Evolutionary conservation across 2,113 vertebrate genomes (phyloP).

Genomic region (Odocoileus virginianus): DNA sequence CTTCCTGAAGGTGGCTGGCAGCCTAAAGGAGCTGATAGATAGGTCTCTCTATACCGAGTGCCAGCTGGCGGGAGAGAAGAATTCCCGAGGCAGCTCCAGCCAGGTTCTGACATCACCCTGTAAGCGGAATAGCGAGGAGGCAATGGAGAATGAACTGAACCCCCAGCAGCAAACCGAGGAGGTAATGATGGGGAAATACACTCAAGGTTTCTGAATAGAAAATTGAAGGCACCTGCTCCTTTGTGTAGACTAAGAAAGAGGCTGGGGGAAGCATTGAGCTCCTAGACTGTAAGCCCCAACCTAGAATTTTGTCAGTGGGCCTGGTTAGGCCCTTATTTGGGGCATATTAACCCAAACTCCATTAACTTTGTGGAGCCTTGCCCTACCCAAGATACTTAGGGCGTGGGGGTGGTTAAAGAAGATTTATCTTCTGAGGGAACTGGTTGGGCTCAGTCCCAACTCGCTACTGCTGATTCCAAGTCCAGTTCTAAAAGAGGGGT

Average conservation of each 20-base stretch:
- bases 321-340: neutral
- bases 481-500: neutral
- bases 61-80: constrained; percentile 72
- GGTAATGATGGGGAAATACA: constrained; percentile 58
- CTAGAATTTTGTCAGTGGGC: neutral
- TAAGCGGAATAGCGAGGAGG: constrained; percentile 66
- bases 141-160: constrained; percentile 50
- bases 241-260: constrained; percentile 23
- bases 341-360: neutral
- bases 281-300: neutral
- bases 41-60: constrained; percentile 71
- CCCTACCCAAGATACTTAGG: neutral
- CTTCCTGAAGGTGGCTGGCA: constrained; percentile 69
- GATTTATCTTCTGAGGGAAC: neutral
- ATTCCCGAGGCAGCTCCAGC: constrained; percentile 38
- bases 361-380: neutral
- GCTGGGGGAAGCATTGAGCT: neutral
- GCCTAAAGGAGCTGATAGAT: constrained; percentile 74
- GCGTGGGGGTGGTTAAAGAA: neutral
- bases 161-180: constrained; percentile 63
- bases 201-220: neutral
- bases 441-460: neutral
- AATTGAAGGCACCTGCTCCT: neutral
- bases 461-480: neutral
- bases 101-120: constrained; percentile 50